Base-by-base conservation (phyloP, 2,888 invertebrate genomes). In the Noctua janthina region DNA sequence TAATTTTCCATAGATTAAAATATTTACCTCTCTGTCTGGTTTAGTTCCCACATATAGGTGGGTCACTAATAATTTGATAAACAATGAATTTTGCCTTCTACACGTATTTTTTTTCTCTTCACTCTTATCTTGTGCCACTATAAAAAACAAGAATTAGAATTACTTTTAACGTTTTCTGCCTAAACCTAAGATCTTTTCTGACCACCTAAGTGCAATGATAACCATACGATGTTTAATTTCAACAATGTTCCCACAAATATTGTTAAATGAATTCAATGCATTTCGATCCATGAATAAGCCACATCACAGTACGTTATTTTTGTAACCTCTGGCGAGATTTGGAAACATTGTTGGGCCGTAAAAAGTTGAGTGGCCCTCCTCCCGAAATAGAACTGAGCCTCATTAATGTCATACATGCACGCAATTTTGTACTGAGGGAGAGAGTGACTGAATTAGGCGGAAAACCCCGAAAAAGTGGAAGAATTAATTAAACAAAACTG, bases 391-490 rank as follows among this genome's bases (percentile, higher is more conserved):
- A 72, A 71, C 10, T 15, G 39, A 43, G 73, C 43, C 43, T 75
- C n/a, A 72, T 75, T 75, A 29, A 75, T 54, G 54, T 54, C 43
- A 43, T 71, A 29, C 71, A 46, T 76, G 23, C 23, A 23, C 35
- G 20, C 29, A 11, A 56, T 35, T 76, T 35, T 76, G 17, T 56
- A 35, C 35, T 59, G 56, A 72, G 29, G 13, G n/a, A 4, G 15
- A 43, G 7, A 56, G 73, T 67, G 23, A 46, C 75, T 75, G 35
- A 72, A 23, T 29, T 46, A 46, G 15, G 20, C 15, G n/a, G 20
- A 29, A 20, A 43, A 75, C 10, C 13, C 5, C 3, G 1, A 11
- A 72, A 56, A 35, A 8, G 5, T 23, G 23, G 15, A 71, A 2
- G 1, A 71, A 43, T 20, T 39, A 7, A 23, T 15, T 0, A 46